Base-by-base conservation (phyloP, 1,140 invertebrate genomes). In the Stegodyphus dumicola region DNA sequence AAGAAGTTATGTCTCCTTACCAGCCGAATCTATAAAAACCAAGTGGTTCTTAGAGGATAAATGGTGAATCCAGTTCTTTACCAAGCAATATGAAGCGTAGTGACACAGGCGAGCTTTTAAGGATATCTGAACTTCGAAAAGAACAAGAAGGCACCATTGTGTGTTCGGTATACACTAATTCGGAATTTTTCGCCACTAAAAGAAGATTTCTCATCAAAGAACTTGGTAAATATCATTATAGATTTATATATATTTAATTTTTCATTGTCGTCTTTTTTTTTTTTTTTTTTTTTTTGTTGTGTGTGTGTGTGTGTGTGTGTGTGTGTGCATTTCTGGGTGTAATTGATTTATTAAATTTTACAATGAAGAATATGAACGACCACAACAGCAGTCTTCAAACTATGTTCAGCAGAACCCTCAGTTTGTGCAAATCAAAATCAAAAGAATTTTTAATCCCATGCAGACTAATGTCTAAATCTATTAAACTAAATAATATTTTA, bases 191-290 rank as follows among this genome's bases (percentile, higher is more conserved):
- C 33, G n/a, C 17, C 13, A 18, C 67, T 10, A 69, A 69, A 18
- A 69, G 33, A 17, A n/a, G 67, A n/a, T 69, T 69, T 18, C 33
- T 69, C 67, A 69, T 69, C 67, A 69, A 18, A 49, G n/a, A 80
- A 11, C 9, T 60, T 11, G 15, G 56, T 60, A 15, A 60, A 5
- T 11, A 15, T 60, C 9, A 60, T 2, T 60, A 11, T 15, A 60
- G 56, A 11, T 60, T 15, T 11, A 5, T 11, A 60, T 60, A 60
- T 5, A 1, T 9, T 60, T 60, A 9, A 60, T 11, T 15, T 5
- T 60, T 33, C 3, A 33, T 33, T 33, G 33, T 33, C 33, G 33
- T 33, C n/a, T n/a, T n/a, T n/a, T n/a, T n/a, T n/a, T n/a, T n/a
- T n/a, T n/a, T n/a, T n/a, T n/a, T n/a, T n/a, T n/a, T n/a, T n/a